Percentiles rank a stretch among this genome's conserved stretches.
phyloP scores from a whole-genome alignment of 2,797 vertebrate genomes.

The Argya squamiceps region DNA sequence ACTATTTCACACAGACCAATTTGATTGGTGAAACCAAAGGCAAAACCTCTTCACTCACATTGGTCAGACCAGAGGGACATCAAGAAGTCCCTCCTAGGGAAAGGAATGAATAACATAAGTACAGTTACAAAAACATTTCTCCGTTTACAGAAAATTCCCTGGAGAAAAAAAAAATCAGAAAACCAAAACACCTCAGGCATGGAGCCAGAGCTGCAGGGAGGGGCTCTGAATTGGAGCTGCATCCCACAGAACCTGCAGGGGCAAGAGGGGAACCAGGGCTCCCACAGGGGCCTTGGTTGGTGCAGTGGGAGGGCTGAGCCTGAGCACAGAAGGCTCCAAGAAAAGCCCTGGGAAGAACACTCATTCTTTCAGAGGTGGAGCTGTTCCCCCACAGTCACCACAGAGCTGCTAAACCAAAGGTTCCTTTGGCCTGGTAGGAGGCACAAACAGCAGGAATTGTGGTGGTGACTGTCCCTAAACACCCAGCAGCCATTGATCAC shows the following conservation, averaged over 20 bases:
- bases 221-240: neutral
- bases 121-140: too few species aligned
- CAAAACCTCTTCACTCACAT: too few species aligned
- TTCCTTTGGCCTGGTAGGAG: neutral
- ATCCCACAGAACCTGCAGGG: neutral
- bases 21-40: too few species aligned
- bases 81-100: too few species aligned
- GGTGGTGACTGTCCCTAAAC: neutral
- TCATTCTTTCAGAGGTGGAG: neutral
- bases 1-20: too few species aligned
- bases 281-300: accelerated
- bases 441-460: neutral
- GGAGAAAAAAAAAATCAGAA: too few species aligned
- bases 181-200: too few species aligned
- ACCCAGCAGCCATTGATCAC: neutral
- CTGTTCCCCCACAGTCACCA: neutral
- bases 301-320: neutral
- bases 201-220: neutral
- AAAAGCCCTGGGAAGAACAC: neutral
- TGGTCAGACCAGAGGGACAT: too few species aligned
- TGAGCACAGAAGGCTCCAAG: neutral
- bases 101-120: too few species aligned
- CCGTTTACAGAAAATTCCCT: too few species aligned
- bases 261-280: neutral
- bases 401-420: neutral